Base-by-base conservation (phyloP, 2,797 vertebrate species). In the Siniperca obscura region DNA sequence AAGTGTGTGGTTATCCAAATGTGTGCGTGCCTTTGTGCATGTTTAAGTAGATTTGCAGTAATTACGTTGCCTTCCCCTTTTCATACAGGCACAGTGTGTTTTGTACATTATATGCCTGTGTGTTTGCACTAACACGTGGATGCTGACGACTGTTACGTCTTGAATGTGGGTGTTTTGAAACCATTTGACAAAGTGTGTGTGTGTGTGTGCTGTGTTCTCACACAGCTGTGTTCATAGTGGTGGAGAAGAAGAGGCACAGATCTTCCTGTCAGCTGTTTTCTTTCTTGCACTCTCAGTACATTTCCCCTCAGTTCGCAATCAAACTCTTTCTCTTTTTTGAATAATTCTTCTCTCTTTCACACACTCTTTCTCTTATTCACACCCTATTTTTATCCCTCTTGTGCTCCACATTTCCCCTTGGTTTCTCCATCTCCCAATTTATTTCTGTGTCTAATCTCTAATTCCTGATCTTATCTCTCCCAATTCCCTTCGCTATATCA, bases 191-290 rank as follows among this genome's bases (percentile, higher is more conserved):
- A 57, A 76, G 68, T 57, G 62, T 70, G 76, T 75, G 55, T 27
- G 48, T 62, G 34, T 73, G 76, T 36, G 64, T 60, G 68, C 65
- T 78, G 57, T 70, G 57, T 79, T 78, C 59, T 88, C 84, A 34
- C 88, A 88, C 90, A 92, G 86, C 87, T 93, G 90, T 89, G 86
- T 66, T 76, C 82, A 50, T 60, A 48, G 78, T 30, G 36, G 68
- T 19, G 56, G 19, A 68, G 76, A 82, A 76, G 69, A 73, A 48
- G 59, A 83, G 57, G 79, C 65, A 53, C 85, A 80, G 44, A 73
- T 83, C 90, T 95, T 95, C 91, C 90, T 92, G 91, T 92, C 92
- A 94, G 92, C 90, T 91, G 91, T 84, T 86, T 90, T 90, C 46
- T 84, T 10, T 65, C 72, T 78, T 67, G 34, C 38, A 80, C 53